Evolutionary conservation across 2,113 vertebrate species (phyloP).

Genomic region (Amazona guildingii): DNA sequence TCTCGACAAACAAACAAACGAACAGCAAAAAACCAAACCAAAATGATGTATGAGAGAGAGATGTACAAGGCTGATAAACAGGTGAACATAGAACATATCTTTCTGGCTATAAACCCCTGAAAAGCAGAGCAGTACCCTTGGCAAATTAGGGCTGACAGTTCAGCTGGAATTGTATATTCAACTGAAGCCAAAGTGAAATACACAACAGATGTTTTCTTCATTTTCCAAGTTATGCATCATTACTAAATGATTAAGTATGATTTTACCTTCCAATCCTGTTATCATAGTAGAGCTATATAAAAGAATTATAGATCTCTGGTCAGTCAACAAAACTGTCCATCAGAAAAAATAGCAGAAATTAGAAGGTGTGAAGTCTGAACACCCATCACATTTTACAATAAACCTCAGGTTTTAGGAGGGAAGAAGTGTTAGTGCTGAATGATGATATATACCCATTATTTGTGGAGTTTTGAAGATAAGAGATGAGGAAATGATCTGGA

Average conservation of each 20-base stretch:
- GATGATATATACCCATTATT: neutral
- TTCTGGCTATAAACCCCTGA: neutral
- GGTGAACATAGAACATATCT: neutral
- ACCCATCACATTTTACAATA: neutral
- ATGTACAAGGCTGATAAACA: neutral
- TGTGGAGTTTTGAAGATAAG: neutral
- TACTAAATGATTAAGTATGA: neutral
- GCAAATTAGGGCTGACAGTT: neutral
- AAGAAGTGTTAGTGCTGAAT: neutral
- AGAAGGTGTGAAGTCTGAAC: neutral
- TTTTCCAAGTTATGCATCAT: neutral
- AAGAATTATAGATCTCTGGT: neutral
- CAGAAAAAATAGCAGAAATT: neutral
- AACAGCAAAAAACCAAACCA: too few relatives aligned
- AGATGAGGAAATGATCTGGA: slow-evolving; percentile 39
- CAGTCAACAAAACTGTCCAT: neutral
- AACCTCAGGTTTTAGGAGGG: neutral
- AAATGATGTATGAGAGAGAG: neutral
- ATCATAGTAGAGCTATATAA: neutral
- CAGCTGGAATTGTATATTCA: neutral
- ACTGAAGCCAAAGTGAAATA: neutral
- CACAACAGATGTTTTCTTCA: neutral
- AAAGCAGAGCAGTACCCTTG: neutral
- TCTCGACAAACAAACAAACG: neutral
- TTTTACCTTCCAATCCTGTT: neutral